phyloP scores from a whole-genome alignment of 2,888 invertebrate species.

The Phyllotreta cruciferae region DNA sequence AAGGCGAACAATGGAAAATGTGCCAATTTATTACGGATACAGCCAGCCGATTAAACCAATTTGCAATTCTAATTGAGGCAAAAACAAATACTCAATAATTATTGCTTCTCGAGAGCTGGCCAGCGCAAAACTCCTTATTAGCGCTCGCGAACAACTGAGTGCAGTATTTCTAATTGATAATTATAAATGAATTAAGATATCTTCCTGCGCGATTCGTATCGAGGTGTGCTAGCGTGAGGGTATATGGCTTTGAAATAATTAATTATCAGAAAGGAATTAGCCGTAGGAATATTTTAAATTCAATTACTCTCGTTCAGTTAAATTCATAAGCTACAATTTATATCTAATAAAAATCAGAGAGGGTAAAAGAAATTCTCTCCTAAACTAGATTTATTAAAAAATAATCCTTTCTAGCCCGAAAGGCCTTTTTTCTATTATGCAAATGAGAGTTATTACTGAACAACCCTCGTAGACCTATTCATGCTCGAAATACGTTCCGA shows the following conservation, averaged over 20 bases:
- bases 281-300: too few species aligned
- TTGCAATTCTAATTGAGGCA: slow-evolving; percentile 13
- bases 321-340: too few species aligned
- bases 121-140: slow-evolving; percentile 18
- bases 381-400: too few species aligned
- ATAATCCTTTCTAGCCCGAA: too few species aligned
- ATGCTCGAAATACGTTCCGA: slow-evolving; percentile 17
- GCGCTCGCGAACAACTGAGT: slow-evolving; percentile 15
- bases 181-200: slow-evolving; percentile 30
- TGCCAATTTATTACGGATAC: not conserved
- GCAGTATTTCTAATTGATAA: slow-evolving; percentile 27
- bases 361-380: too few species aligned
- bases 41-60: not conserved
- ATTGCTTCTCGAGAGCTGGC: slow-evolving; percentile 3
- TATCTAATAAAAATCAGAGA: too few species aligned
- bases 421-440: slow-evolving; percentile 3
- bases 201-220: slow-evolving; percentile 4
- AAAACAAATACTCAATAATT: slow-evolving; percentile 16
- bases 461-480: slow-evolving; percentile 11
- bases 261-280: too few species aligned
- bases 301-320: too few species aligned
- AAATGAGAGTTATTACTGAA: slow-evolving; percentile 7
- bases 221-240: too few species aligned
- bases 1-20: not conserved
- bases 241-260: too few species aligned